Base-by-base conservation (phyloP, 2,797 vertebrate genomes). In the Pristis pectinata region DNA sequence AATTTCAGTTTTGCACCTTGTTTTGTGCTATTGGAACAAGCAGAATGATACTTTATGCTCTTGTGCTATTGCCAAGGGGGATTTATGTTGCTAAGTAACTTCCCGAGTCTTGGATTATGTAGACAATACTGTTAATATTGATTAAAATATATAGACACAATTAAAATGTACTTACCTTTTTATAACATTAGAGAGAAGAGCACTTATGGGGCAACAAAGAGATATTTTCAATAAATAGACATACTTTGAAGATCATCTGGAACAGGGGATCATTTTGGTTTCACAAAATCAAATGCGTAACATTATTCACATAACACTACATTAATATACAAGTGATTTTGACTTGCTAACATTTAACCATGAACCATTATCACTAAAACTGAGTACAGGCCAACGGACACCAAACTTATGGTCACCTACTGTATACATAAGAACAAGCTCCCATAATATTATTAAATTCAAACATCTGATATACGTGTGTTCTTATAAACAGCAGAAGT, bases 31-130 rank as follows among this genome's bases (percentile, higher is more conserved):
- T 27, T 34, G 27, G 41, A 93, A 44, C 41, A 93, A 53, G 41
- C 5, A 30, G 64, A 93, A 70, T 93, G 3, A 59, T 70, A 37
- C n/a, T 41, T 53, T 93, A 49, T 74, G 11, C 44, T 93, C 44
- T 93, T 93, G 37, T 74, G 44, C 44, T 93, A 91, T 41, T 91
- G 67, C 74, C 67, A 53, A 93, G 64, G 27, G 67, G 27, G 30
- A 10, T 34, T 49, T 74, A 53, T 74, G 72, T 93, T 74, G 64
- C 11, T 49, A 49, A 72, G 91, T 93, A 93, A 93, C 91, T 93
- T 74, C 64, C 24, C 74, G 67, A 24, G 13, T 34, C 64, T 34
- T 72, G 64, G 72, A 74, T 74, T 74, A 53, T 74, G 53, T 44
- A 41, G 85, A 6, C 24, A 49, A 70, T 44, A 72, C 7, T 41